These are phyloP conservation scores for Thalassophryne amazonica DNA, from an alignment of 2,797 vertebrate species.

Conservation along the genomic window DNA sequence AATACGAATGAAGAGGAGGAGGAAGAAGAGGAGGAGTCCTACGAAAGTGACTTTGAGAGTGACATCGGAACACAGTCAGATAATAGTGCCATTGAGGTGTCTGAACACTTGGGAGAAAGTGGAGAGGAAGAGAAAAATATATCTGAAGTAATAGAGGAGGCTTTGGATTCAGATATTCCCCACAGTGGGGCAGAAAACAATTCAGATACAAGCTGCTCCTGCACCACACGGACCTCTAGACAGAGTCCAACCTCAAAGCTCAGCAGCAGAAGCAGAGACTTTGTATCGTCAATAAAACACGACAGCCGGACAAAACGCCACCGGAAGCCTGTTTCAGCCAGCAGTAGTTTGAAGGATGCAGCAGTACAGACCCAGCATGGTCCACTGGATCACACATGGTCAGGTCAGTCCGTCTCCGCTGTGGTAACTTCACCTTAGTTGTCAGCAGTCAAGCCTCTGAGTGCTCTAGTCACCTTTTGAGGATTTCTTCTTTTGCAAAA, in stretches of 20 bases:
- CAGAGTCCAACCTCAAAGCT: not conserved
- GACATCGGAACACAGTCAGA: conserved; percentile 29
- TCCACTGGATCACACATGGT: conserved; percentile 44
- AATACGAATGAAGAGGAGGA: not conserved
- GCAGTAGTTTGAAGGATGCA: conserved; percentile 64
- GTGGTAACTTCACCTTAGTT: too few relatives aligned
- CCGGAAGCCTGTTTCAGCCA: not conserved
- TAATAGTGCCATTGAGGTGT: conserved; percentile 62
- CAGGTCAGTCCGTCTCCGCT: conserved; percentile 71
- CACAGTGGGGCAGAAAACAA: conserved; percentile 3
- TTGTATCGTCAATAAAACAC: conserved; percentile 13
- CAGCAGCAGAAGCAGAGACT: conserved; percentile 5
- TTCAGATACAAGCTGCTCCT: conserved; percentile 14
- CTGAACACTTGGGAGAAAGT: conserved; percentile 66
- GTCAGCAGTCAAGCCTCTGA: too few relatives aligned
- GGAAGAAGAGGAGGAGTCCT: conserved; percentile 18
- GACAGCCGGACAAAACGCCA: not conserved
- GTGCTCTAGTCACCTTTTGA: too few relatives aligned
- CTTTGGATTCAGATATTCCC: conserved; percentile 30
- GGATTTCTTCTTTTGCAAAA: too few relatives aligned
- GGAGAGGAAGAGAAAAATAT: conserved; percentile 17
- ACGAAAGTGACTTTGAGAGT: conserved; percentile 67
- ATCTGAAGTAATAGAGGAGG: conserved; percentile 12
- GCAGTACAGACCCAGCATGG: conserved; percentile 79
- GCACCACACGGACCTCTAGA: conserved; percentile 6